Percentiles rank a stretch among this genome's conserved stretches.
phyloP scores from a whole-genome alignment of 2,888 invertebrate species.

The Leptinotarsa rubiginosa region DNA sequence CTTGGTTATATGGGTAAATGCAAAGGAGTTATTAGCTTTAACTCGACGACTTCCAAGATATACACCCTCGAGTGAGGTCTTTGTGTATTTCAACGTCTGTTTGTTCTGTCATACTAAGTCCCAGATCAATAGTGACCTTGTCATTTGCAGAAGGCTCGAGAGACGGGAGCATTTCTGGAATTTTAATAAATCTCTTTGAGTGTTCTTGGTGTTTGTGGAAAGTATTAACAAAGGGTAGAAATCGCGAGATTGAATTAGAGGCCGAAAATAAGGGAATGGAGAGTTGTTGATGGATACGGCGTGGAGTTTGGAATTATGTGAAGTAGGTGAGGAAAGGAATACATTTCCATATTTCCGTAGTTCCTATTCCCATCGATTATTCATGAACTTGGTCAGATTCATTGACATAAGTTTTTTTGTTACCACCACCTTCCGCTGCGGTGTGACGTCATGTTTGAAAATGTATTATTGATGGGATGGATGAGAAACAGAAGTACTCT shows the following conservation, averaged over 20 bases:
- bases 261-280: not conserved
- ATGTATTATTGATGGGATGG: too few species aligned
- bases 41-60: constrained; percentile 36
- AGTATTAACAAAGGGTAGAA: not conserved
- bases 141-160: constrained; percentile 30
- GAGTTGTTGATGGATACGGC: not conserved
- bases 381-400: too few species aligned
- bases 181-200: constrained; percentile 16
- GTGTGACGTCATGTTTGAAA: too few species aligned
- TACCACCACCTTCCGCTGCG: too few species aligned
- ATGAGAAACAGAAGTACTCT: too few species aligned
- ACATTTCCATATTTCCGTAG: not conserved
- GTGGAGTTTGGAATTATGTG: not conserved
- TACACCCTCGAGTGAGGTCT: constrained; percentile 36
- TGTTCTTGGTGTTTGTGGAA: constrained; percentile 13
- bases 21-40: constrained; percentile 36
- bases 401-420: too few species aligned
- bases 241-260: not conserved
- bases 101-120: constrained; percentile 32
- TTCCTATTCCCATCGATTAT: too few species aligned
- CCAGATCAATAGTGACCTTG: constrained; percentile 33
- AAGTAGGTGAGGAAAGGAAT: not conserved
- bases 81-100: constrained; percentile 42
- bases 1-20: constrained; percentile 31
- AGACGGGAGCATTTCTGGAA: constrained; percentile 9